Conservation (phyloP, 2,797 vertebrate species). For the Ispidina lecontei region DNA sequence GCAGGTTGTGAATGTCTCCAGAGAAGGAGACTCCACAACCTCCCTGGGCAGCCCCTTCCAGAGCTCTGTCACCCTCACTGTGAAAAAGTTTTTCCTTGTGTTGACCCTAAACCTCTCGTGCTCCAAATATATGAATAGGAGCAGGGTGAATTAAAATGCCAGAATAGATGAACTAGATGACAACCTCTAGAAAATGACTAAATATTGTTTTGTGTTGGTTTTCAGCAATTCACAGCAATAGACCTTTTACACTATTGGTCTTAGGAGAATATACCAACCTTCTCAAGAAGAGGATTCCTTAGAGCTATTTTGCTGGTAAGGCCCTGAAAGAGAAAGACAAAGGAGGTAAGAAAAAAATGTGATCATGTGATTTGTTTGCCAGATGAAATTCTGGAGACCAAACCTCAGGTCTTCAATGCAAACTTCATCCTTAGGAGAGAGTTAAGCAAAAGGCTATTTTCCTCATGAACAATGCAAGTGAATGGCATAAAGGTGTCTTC, state of each 20-base stretch:
- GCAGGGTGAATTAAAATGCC: neutral
- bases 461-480: neutral
- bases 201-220: neutral
- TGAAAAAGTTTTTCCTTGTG: too few relatives aligned
- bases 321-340: neutral
- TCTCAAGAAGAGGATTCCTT: neutral
- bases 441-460: neutral
- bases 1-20: too few relatives aligned
- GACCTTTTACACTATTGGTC: neutral
- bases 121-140: neutral
- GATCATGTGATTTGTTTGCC: neutral
- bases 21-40: too few relatives aligned
- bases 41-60: too few relatives aligned
- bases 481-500: neutral
- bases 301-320: neutral
- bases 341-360: too few relatives aligned
- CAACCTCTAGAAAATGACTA: neutral
- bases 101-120: too few relatives aligned
- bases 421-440: neutral
- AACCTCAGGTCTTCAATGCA: neutral
- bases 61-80: too few relatives aligned
- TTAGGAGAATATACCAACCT: neutral
- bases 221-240: neutral
- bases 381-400: neutral
- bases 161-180: neutral